Evolutionary conservation across 2,113 vertebrate species (phyloP), one percentile per base, ranked within the genome.

Genomic region (Parotia lawesii): DNA sequence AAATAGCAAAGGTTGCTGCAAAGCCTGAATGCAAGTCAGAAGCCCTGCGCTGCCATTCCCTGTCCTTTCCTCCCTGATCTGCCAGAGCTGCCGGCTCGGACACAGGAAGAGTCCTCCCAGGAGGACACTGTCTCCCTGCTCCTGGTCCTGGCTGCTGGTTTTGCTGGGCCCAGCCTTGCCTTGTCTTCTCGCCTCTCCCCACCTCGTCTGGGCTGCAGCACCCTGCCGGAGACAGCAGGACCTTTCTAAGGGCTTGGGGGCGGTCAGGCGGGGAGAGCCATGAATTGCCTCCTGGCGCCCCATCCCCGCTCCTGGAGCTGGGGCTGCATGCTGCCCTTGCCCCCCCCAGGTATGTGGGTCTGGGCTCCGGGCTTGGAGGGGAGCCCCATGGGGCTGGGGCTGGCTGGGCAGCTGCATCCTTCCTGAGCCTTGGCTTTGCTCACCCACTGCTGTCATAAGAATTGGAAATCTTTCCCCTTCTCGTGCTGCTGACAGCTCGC

Each of bases 281-380:
- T 85, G 93, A 54, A 3, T 1, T 11, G 75, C 25, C 82, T 80
- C 15, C 70, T 90, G 0, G 2, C 6, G 0, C 16, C 67, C 6
- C 62, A 13, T 51, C 91, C 91, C 42, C 57, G 4, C 54, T 93
- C 50, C 17, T 96, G 95, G 94, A 94, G 95, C 75, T 96, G 95
- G 94, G 91, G 94, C 64, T 90, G 58, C 8, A 8, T 19, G 25
- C 58, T 27, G 1, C 25, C 83, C 20, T 88, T 6, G 0, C 15
- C 5, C 1, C 64, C 45, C 0, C 71, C 89, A 95, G 93, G 95
- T 95, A 94, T 1, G 62, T 0, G 2, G 31, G 40, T 9, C 8
- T 42, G 70, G n/a, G 54, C 18, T 44, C 5, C 0, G 64, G 27
- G 51, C n/a, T 47, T 3, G 2, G 50, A 29, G 44, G 35, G 23